Base-by-base conservation (phyloP, 2,113 vertebrate species). In the Clarias magur region DNA sequence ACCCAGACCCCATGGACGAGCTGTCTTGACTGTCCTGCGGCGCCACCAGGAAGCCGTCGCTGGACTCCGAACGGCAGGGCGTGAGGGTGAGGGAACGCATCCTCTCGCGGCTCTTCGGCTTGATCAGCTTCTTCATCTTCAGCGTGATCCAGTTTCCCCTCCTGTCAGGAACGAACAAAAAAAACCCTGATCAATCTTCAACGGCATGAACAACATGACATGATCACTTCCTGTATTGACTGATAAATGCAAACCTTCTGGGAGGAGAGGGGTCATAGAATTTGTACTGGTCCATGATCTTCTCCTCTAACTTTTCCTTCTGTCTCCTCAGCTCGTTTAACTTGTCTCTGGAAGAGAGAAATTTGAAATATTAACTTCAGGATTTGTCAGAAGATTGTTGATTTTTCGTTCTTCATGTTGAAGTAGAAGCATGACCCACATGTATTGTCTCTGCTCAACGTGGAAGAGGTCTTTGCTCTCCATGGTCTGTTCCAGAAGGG, bases 251-350 rank as follows among this genome's bases (percentile, higher is more conserved):
- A 76, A 95, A 99, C 98, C 98, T 98, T 95, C 98, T 95, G 70
- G 98, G 98, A 53, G 98, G 98, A 73, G 98, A 99, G 42, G 98
- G 98, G 75, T 99, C 98, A 67, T 99, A 99, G 92, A 99, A 99
- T 89, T 99, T 99, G 91, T 99, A 99, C 84, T 99, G 98, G 94
- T 99, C 98, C 98, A 99, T 99, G 90, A 99, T 99, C 95, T 99
- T 99, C 94, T 99, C 98, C 93, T 99, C 98, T 88, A 99, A 92
- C 91, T 99, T 99, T 93, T 99, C 98, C 89, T 99, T 99, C 92
- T 99, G 98, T 85, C 98, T 95, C 92, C 98, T 96, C 88, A 99
- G 94, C 91, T 99, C 98, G 90, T 99, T 99, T 60, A 99, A 93
- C 73, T 99, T 99, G 95, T 99, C 98, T 92, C 98, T 99, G 93